A percentile compares a stretch with the other conserved stretches of the same genome.
Evolutionary conservation across 2,888 invertebrate species (phyloP).

Genomic region (Lacanobia oleracea): DNA sequence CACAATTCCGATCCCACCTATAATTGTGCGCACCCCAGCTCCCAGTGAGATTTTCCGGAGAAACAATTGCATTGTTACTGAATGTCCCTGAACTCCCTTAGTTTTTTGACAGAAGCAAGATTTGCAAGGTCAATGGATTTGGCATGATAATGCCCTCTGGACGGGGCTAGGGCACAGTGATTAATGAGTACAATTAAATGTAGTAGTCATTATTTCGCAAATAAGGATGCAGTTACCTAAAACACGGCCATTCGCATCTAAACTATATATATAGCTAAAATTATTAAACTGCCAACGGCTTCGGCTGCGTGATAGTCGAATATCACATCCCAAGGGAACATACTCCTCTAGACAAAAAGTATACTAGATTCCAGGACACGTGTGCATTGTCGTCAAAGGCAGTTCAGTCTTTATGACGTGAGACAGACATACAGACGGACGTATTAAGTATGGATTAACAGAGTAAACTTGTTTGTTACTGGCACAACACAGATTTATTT

Average conservation of each 20-base stretch:
- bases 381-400: too few species aligned
- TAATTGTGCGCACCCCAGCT: slow-evolving; percentile 41
- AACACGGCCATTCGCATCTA: neutral
- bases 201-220: slow-evolving; percentile 5
- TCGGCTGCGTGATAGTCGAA: too few species aligned
- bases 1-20: slow-evolving; percentile 41
- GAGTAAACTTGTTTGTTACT: too few species aligned
- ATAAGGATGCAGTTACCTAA: neutral
- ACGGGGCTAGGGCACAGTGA: neutral
- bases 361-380: too few species aligned
- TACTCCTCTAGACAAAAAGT: too few species aligned
- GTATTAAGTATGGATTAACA: too few species aligned
- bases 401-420: too few species aligned
- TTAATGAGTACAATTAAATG: slow-evolving; percentile 10
- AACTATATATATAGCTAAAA: too few species aligned
- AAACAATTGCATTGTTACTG: neutral
- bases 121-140: neutral
- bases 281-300: too few species aligned
- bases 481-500: neutral
- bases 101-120: neutral
- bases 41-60: slow-evolving; percentile 4
- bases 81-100: neutral
- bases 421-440: too few species aligned
- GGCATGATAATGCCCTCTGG: neutral
- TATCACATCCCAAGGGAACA: too few species aligned